Conservation (phyloP, 2,797 vertebrate genomes). For the Malacoctenus gilli region DNA sequence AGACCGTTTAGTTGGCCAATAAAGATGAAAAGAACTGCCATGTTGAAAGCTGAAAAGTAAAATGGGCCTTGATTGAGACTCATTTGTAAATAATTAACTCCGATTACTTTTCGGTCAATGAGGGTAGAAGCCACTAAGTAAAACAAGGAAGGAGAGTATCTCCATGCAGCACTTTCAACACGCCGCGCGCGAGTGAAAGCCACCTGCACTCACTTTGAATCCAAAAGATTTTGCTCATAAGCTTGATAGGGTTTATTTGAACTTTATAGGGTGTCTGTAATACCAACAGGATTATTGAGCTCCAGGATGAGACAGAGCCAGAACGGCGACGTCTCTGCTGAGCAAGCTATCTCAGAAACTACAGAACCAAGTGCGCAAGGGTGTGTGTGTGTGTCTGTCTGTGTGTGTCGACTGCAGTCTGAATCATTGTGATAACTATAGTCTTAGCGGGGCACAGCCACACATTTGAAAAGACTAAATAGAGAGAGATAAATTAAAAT, state of each 20-base stretch:
- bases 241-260: constrained; percentile 44
- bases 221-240: constrained; percentile 33
- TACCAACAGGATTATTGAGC: constrained; percentile 43
- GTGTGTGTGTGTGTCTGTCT: constrained; percentile 7
- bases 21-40: constrained; percentile 69
- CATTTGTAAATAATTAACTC: constrained; percentile 51
- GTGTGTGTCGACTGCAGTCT: constrained; percentile 9
- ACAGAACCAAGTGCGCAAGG: constrained; percentile 20
- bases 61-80: constrained; percentile 47
- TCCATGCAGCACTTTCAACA: neutral
- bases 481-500: constrained; percentile 65
- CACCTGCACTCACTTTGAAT: constrained; percentile 33
- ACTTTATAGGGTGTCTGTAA: constrained; percentile 39
- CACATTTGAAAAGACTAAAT: constrained; percentile 58
- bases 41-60: constrained; percentile 63
- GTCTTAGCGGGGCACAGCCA: constrained; percentile 36
- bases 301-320: constrained; percentile 37
- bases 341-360: constrained; percentile 40
- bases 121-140: constrained; percentile 53
- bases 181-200: constrained; percentile 12
- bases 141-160: constrained; percentile 15
- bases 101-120: constrained; percentile 43
- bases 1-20: constrained; percentile 71
- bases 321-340: constrained; percentile 42
- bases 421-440: constrained; percentile 52